phyloP scores from a whole-genome alignment of 2,113 vertebrate species.

The Dolichallabes microphthalmus region DNA sequence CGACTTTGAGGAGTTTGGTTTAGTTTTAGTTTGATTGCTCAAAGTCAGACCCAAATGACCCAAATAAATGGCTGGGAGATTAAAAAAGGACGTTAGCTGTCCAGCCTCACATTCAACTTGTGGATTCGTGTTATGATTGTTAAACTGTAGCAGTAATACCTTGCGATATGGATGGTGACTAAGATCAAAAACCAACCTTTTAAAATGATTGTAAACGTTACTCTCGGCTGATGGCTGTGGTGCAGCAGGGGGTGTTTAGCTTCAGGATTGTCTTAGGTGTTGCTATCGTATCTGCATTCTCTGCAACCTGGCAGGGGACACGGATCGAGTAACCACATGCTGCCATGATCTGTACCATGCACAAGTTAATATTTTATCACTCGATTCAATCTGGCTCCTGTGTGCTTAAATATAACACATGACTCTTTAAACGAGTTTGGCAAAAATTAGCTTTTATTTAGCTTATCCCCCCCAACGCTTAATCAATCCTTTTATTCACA shows the following conservation, averaged over 20 bases:
- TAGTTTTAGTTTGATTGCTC: too few relatives aligned
- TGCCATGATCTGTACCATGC: not conserved
- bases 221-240: not conserved
- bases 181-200: too few relatives aligned
- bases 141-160: too few relatives aligned
- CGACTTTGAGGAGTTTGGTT: too few relatives aligned
- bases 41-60: too few relatives aligned
- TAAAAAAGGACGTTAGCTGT: too few relatives aligned
- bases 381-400: not conserved
- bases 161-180: too few relatives aligned
- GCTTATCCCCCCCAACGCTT: conserved; percentile 56
- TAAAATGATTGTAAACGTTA: too few relatives aligned
- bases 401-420: not conserved
- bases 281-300: too few relatives aligned
- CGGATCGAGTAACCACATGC: not conserved
- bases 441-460: not conserved
- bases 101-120: too few relatives aligned
- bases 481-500: conserved; percentile 72
- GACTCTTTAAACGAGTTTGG: not conserved
- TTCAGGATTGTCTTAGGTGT: not conserved
- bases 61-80: too few relatives aligned
- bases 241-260: not conserved
- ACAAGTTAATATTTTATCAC: not conserved
- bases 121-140: too few relatives aligned
- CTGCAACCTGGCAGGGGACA: not conserved